Percentiles rank a stretch among this genome's conserved stretches.
phyloP scores from a whole-genome alignment of 2,797 vertebrate genomes.

The Oreonectes daqikongensis region DNA sequence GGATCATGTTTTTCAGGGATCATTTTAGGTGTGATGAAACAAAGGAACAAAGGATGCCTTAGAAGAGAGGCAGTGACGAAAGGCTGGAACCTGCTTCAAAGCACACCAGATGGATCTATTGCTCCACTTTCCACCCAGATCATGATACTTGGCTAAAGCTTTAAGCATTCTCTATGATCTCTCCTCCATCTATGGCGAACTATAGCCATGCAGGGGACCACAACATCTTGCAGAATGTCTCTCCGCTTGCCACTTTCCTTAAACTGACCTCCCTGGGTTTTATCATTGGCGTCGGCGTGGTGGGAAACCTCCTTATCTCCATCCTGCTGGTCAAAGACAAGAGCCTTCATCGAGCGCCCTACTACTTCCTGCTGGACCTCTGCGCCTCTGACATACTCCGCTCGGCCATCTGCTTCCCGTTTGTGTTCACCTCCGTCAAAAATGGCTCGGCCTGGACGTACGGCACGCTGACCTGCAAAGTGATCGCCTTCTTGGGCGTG shows the following conservation, averaged over 20 bases:
- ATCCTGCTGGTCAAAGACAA: slow-evolving; percentile 99
- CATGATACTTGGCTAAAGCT: slow-evolving; percentile 99
- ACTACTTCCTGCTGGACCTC: slow-evolving; percentile 99
- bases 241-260: slow-evolving; percentile 98
- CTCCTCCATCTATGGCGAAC: slow-evolving; percentile 99
- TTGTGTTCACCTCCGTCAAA: slow-evolving; percentile 99
- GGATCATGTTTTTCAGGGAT: slow-evolving; percentile 83
- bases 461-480: slow-evolving; percentile 97
- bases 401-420: slow-evolving; percentile 99
- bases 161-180: slow-evolving; percentile 93
- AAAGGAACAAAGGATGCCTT: slow-evolving; percentile 95
- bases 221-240: slow-evolving; percentile 99
- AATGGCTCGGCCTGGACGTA: slow-evolving; percentile 98
- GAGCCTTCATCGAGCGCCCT: slow-evolving; percentile 97
- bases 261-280: slow-evolving; percentile 99
- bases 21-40: slow-evolving; percentile 96
- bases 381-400: slow-evolving; percentile 98
- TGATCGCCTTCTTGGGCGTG: slow-evolving; percentile 98
- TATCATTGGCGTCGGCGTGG: slow-evolving; percentile 98
- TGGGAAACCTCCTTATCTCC: slow-evolving; percentile 99
- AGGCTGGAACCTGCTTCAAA: slow-evolving; percentile 96
- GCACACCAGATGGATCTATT: slow-evolving; percentile 97
- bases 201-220: slow-evolving; percentile 99
- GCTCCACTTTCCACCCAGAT: slow-evolving; percentile 92
- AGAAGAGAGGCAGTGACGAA: slow-evolving; percentile 81